Evolutionary conservation across 2,113 vertebrate species (phyloP).

Genomic region (Aptenodytes forsteri): DNA sequence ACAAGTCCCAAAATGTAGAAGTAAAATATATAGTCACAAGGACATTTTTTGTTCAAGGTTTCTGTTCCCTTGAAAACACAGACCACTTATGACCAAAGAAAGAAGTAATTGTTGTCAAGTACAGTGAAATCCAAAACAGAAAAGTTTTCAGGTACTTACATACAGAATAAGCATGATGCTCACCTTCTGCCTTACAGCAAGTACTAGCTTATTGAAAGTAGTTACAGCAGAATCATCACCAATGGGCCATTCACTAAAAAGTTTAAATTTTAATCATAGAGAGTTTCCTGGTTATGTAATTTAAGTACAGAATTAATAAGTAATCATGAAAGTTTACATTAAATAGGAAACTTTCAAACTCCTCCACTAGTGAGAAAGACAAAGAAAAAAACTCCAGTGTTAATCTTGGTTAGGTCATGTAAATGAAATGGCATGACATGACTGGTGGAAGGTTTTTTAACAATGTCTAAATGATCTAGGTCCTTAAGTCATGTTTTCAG

Average conservation of each 20-base stretch:
- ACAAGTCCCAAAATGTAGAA: background rate
- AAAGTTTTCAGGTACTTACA: background rate
- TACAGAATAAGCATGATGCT: background rate
- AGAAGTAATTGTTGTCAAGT: background rate
- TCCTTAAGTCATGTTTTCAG: background rate
- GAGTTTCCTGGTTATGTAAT: background rate
- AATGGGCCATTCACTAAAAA: background rate
- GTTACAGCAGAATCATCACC: background rate
- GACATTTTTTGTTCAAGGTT: background rate
- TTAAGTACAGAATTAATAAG: background rate
- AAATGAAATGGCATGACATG: background rate
- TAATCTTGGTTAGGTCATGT: background rate
- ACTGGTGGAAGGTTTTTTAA: background rate
- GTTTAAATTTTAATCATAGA: background rate
- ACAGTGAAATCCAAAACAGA: background rate
- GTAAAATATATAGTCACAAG: background rate
- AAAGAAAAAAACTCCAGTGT: rapidly evolving
- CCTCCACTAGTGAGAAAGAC: background rate
- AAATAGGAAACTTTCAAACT: background rate
- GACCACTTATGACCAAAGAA: background rate
- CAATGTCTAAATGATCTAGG: background rate
- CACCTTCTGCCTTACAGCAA: background rate
- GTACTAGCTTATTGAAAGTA: background rate
- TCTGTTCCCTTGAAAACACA: background rate
- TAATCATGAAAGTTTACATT: background rate